Conservation (phyloP, 2,797 vertebrate genomes). For the Typhlichthys subterraneus region DNA sequence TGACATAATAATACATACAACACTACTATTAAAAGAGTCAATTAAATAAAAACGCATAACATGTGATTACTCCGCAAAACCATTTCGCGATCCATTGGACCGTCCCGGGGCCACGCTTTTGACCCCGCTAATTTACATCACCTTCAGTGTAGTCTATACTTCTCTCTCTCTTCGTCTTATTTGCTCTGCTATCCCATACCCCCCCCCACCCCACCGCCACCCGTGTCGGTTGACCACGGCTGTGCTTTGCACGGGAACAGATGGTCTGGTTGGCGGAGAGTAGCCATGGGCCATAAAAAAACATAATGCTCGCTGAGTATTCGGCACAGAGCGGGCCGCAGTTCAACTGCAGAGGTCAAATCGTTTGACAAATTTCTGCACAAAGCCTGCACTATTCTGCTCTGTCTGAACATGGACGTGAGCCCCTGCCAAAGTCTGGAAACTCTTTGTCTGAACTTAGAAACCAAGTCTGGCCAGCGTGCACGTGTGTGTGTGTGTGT, state of each 20-base stretch:
- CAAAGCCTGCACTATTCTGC: constrained; percentile 77
- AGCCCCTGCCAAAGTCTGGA: constrained; percentile 75
- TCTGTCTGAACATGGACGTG: constrained; percentile 66
- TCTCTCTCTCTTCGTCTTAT: constrained; percentile 1
- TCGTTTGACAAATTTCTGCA: constrained; percentile 72
- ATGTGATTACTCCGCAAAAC: too few species aligned
- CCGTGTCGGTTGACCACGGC: constrained; percentile 54
- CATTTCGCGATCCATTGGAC: too few species aligned
- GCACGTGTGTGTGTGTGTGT: background rate
- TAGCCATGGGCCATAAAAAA: constrained; percentile 50
- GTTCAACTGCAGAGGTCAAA: constrained; percentile 72
- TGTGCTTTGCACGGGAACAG: constrained; percentile 63
- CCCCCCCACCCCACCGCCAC: background rate
- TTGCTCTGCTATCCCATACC: background rate
- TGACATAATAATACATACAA: too few species aligned
- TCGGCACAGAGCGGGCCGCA: constrained; percentile 56
- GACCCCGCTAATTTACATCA: too few species aligned
- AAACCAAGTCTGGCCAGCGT: constrained; percentile 62
- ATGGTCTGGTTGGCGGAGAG: constrained; percentile 51
- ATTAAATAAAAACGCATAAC: too few species aligned
- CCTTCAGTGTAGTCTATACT: constrained; percentile 28
- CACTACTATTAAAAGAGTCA: too few species aligned
- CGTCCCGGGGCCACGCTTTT: too few species aligned
- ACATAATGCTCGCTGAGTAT: constrained; percentile 58
- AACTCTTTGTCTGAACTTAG: constrained; percentile 74